Evolutionary conservation across 2,888 invertebrate species (phyloP).

Genomic region (Stramonita haemastoma): DNA sequence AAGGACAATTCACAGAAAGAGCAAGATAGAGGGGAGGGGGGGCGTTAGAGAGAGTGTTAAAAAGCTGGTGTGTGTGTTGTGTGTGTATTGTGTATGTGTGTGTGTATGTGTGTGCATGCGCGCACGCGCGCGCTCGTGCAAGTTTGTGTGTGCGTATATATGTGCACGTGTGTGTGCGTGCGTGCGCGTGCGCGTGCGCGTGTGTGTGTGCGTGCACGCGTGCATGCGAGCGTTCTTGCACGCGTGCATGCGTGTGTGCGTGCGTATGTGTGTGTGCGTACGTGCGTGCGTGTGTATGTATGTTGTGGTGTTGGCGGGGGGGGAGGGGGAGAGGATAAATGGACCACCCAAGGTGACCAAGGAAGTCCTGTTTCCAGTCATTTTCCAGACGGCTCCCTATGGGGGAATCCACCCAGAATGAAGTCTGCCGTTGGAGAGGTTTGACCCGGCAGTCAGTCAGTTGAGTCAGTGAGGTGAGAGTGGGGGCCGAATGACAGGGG

Average conservation of each 20-base stretch:
- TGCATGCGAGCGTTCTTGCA: neutral
- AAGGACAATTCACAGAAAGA: too few species aligned
- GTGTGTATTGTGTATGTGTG: too few species aligned
- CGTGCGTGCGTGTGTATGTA: neutral
- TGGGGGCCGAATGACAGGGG: too few species aligned
- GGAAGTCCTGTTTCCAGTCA: neutral
- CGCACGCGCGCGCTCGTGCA: neutral
- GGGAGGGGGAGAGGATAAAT: neutral
- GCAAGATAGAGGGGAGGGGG: neutral
- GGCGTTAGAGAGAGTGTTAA: neutral
- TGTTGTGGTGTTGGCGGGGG: neutral
- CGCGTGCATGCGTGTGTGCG: constrained; percentile 19
- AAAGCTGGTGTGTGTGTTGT: neutral
- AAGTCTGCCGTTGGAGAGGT: neutral
- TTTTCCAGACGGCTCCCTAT: neutral
- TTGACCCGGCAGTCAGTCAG: neutral
- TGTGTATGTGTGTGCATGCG: constrained; percentile 27
- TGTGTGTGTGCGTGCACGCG: neutral
- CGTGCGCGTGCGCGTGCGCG: neutral
- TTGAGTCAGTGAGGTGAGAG: too few species aligned
- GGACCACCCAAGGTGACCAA: neutral
- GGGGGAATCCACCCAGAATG: neutral
- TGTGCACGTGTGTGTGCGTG: constrained; percentile 9
- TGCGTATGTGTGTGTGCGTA: constrained; percentile 23
- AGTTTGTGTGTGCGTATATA: neutral